A percentile compares a stretch with the other conserved stretches of the same genome.
Evolutionary conservation across 1,140 invertebrate species (phyloP).

Genomic region (Drosophila asahinai): DNA sequence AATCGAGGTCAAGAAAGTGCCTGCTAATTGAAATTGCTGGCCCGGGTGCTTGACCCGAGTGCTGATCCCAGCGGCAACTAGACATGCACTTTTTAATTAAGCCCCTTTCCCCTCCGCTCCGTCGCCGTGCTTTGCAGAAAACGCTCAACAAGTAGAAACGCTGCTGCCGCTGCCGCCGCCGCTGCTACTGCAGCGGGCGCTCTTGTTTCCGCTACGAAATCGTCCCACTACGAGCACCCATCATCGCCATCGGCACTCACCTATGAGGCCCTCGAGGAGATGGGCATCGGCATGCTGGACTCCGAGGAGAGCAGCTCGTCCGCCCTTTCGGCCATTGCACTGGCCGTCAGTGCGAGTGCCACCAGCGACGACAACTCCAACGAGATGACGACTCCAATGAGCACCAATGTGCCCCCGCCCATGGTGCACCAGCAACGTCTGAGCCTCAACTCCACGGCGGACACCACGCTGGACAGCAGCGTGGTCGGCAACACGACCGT

Average conservation of each 20-base stretch:
- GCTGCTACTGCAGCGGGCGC: slow-evolving; percentile 3
- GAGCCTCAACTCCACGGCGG: slow-evolving; percentile 49
- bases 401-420: slow-evolving; percentile 56
- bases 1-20: slow-evolving; percentile 57
- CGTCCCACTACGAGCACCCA: slow-evolving; percentile 61
- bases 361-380: slow-evolving; percentile 83
- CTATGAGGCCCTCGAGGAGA: slow-evolving; percentile 76
- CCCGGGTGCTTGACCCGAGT: slow-evolving; percentile 65
- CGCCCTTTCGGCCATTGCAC: slow-evolving; percentile 66
- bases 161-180: slow-evolving; percentile 6
- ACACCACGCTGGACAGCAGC: slow-evolving; percentile 58
- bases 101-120: background rate
- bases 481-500: slow-evolving; percentile 35
- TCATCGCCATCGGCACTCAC: slow-evolving; percentile 72
- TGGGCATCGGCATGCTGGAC: slow-evolving; percentile 84
- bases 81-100: slow-evolving; percentile 50
- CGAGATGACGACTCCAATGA: slow-evolving; percentile 70
- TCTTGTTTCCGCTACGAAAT: slow-evolving; percentile 45
- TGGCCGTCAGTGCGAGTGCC: slow-evolving; percentile 60
- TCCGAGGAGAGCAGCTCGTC: slow-evolving; percentile 84
- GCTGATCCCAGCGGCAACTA: slow-evolving; percentile 53
- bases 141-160: slow-evolving; percentile 61
- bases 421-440: slow-evolving; percentile 66
- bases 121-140: slow-evolving; percentile 58
- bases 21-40: slow-evolving; percentile 43